phyloP scores from a whole-genome alignment of 2,797 vertebrate genomes.

The Schizopygopsis pylzovi region DNA sequence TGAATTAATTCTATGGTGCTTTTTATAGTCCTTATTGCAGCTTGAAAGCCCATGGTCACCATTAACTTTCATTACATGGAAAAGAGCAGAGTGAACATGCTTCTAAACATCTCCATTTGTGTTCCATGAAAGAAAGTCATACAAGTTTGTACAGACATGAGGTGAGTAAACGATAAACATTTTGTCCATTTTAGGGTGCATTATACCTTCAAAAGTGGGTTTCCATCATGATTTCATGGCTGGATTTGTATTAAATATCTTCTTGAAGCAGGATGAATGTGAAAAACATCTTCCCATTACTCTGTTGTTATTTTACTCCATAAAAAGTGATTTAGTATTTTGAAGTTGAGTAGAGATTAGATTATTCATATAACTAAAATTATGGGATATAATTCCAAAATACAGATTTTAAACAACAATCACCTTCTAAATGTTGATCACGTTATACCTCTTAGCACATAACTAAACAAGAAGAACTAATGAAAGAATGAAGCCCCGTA shows the following conservation, averaged over 20 bases:
- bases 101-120: not conserved
- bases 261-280: not conserved
- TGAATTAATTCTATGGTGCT: not conserved
- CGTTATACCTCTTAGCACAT: not conserved
- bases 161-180: not conserved
- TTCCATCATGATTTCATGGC: not conserved
- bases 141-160: constrained; percentile 8
- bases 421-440: not conserved
- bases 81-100: not conserved
- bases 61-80: not conserved
- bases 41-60: not conserved
- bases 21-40: not conserved
- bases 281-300: not conserved
- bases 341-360: not conserved
- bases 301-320: not conserved
- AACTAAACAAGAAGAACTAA: not conserved
- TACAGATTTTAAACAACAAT: constrained; percentile 3
- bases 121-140: not conserved
- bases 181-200: not conserved
- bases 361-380: not conserved
- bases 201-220: not conserved
- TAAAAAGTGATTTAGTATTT: constrained; percentile 7
- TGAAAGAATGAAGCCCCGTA: not conserved
- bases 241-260: not conserved
- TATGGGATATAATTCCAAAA: not conserved